Percentiles rank a stretch among this genome's conserved stretches.
Evolutionary conservation across 2,888 invertebrate species (phyloP).

Genomic region (Rapana venosa): DNA sequence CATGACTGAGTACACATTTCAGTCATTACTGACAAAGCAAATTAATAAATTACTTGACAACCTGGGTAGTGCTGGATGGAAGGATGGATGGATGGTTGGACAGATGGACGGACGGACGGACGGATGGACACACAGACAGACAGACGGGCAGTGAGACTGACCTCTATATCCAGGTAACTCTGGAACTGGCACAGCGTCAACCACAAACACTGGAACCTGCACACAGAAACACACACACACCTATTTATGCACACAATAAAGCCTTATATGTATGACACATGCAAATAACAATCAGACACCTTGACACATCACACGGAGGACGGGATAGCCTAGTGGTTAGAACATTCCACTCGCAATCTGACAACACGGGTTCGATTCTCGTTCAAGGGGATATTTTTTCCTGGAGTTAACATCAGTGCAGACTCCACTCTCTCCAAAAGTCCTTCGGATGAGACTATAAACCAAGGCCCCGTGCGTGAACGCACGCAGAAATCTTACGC

Average conservation of each 20-base stretch:
- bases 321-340: too few relatives aligned
- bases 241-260: not conserved
- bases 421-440: too few relatives aligned
- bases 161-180: slow-evolving; percentile 86
- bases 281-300: too few relatives aligned
- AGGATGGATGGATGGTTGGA: not conserved
- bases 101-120: not conserved
- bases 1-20: not conserved
- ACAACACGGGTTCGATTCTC: too few relatives aligned
- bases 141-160: slow-evolving; percentile 49
- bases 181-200: slow-evolving; percentile 91
- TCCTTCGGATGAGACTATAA: too few relatives aligned
- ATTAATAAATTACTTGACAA: not conserved
- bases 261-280: too few relatives aligned
- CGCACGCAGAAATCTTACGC: too few relatives aligned
- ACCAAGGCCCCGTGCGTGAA: too few relatives aligned
- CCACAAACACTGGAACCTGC: slow-evolving; percentile 82
- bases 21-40: not conserved
- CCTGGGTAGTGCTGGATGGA: not conserved
- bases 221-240: not conserved
- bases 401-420: too few relatives aligned
- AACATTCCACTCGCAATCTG: too few relatives aligned
- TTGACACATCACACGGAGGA: too few relatives aligned
- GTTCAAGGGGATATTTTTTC: too few relatives aligned
- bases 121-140: not conserved